A percentile compares a stretch with the other conserved stretches of the same genome.
Conservation (phyloP, 2,797 vertebrate genomes). For the Melopsittacus undulatus region DNA sequence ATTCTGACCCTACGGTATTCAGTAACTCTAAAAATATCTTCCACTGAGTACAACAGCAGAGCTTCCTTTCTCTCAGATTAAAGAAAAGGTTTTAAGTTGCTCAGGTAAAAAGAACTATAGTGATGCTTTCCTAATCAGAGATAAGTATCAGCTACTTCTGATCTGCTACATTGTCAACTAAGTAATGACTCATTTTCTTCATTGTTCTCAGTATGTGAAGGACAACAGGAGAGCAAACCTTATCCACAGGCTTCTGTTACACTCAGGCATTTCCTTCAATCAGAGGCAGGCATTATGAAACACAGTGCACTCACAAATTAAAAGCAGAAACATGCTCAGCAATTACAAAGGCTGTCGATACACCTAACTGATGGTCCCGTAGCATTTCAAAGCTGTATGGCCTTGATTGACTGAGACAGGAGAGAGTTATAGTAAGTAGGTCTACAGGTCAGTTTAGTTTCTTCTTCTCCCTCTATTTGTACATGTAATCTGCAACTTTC, state of each 20-base stretch:
- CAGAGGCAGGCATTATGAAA: slow-evolving; percentile 7
- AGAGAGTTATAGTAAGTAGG: not conserved
- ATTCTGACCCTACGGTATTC: slow-evolving; percentile 37
- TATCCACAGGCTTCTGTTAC: slow-evolving; percentile 68
- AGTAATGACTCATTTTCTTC: slow-evolving; percentile 67
- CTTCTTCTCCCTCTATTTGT: not conserved
- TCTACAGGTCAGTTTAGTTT: not conserved
- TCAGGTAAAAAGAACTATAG: slow-evolving; percentile 50
- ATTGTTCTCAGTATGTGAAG: slow-evolving; percentile 52
- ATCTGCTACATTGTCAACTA: slow-evolving; percentile 61
- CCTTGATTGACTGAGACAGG: not conserved
- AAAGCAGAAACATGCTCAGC: slow-evolving; percentile 22
- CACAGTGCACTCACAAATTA: slow-evolving; percentile 29
- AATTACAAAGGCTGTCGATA: slow-evolving; percentile 19
- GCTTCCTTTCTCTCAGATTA: slow-evolving; percentile 53
- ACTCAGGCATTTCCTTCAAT: slow-evolving; percentile 15
- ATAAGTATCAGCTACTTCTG: slow-evolving; percentile 71
- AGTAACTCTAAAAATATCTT: slow-evolving; percentile 31
- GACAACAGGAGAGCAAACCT: slow-evolving; percentile 63
- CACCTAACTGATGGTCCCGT: not conserved
- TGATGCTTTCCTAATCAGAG: slow-evolving; percentile 56
- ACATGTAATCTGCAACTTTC: not conserved
- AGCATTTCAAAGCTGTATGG: not conserved
- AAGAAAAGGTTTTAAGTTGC: slow-evolving; percentile 68
- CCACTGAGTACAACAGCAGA: slow-evolving; percentile 5